Base-by-base conservation (phyloP, 1,140 invertebrate species). In the Sarcophaga peregrina region DNA sequence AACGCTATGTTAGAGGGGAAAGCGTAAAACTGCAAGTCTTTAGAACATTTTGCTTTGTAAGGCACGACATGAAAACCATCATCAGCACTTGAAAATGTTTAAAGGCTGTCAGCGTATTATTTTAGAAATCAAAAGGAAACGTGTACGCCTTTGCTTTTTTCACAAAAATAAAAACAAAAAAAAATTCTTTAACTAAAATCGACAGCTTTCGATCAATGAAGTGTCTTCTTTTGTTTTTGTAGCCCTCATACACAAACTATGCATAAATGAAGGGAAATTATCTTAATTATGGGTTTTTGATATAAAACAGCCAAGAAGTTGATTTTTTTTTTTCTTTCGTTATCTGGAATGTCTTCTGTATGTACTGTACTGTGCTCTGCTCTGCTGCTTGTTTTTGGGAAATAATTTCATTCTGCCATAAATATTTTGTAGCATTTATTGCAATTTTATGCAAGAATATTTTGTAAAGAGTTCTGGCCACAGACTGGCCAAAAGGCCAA, bases 221-320 rank as follows among this genome's bases (percentile, higher is more conserved):
- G 17, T 3, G 25, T 15, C 37, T 52, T 20, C 37, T 78, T 78
- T 78, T 50, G 72, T 78, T 78, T 37, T 48, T 62, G 58, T n/a
- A 11, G 52, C n/a, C 7, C 62, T 72, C n/a, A 54, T 25, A 25
- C 13, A 15, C 47, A 78, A 20, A 78, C 50, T 52, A 45, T 78
- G 47, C 75, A 50, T 78, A 78, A 78, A 78, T 78, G 75, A 78
- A 78, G 20, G 25, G 75, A 78, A 78, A 78, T 78, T 78, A 78
- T 78, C 75, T 78, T 78, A 78, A 78, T 78, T 78, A 78, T 20
- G 50, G 75, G 75, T 50, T 78, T 78, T 17, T 47, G n/a, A 47
- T 76, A 48, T 46, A 6, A 20, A 47, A 8, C n/a, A 20, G 5
- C 5, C 9, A 25, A 25, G 68, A 25, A 73, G 17, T 73, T 25